Evolutionary conservation across 37 sponge, comb jelly and placozoan genomes (phyloP).

Genomic region (Haliclona indistincta): DNA sequence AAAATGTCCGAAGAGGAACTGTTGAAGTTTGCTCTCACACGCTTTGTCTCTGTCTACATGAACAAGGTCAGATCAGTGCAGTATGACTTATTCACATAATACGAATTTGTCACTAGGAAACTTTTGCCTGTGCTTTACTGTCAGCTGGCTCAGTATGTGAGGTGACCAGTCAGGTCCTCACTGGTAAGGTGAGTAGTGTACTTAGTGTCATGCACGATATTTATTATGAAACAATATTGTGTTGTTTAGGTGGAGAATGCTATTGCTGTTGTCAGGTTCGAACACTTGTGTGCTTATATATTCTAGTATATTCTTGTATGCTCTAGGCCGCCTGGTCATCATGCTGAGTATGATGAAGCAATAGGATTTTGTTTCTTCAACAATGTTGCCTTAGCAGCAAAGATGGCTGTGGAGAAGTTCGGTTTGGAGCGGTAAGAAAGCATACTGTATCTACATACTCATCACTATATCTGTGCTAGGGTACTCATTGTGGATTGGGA

Average conservation of each 20-base stretch:
- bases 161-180: slow-evolving; percentile 75
- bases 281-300: neutral
- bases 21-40: neutral
- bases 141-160: slow-evolving; percentile 81
- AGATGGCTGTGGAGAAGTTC: slow-evolving; percentile 62
- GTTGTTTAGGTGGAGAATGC: slow-evolving; percentile 46
- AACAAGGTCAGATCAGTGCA: slow-evolving; percentile 60
- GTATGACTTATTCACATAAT: slow-evolving; percentile 14
- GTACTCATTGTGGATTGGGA: slow-evolving; percentile 97
- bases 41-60: slow-evolving; percentile 70
- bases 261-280: slow-evolving; percentile 59
- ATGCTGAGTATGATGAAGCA: slow-evolving; percentile 63
- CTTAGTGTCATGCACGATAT: no score
- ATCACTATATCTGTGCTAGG: slow-evolving; percentile 19
- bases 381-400: slow-evolving; percentile 91
- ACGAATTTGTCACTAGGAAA: slow-evolving; percentile 16
- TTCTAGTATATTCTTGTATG: neutral
- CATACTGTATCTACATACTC: neutral
- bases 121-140: slow-evolving; percentile 49
- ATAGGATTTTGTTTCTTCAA: slow-evolving; percentile 94
- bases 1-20: neutral
- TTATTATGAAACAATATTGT: neutral
- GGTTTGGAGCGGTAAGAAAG: slow-evolving; percentile 60
- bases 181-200: slow-evolving; percentile 59
- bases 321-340: slow-evolving; percentile 94